Evolutionary conservation across 64 coral and sea anemone species (phyloP), one percentile per base, ranked within the genome.

Genomic region (Catalaphyllia jardinei): DNA sequence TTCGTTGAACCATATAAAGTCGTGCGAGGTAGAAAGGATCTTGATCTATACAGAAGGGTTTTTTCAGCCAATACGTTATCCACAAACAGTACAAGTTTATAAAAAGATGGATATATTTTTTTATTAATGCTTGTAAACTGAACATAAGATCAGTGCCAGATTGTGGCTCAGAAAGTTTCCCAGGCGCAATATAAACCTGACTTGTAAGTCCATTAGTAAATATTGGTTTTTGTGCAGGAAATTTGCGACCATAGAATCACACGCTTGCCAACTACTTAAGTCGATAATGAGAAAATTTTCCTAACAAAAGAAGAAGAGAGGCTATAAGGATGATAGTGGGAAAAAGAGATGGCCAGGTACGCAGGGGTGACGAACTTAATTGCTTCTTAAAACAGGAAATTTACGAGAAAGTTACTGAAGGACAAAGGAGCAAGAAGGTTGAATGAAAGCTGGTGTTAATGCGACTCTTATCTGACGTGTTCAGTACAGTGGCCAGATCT

Each of bases 221-320:
- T 85, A 85, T 85, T 85, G 81, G 81, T 85, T 85, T 85, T 85
- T 85, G 81, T 61, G 78, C 52, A 31, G 9, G 28, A 31, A 31
- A 61, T 7, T 42, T 15, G 52, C 14, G 29, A 61, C 52, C 31
- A 25, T 8, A 28, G 38, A 85, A 85, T 85, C 16, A 10, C 13
- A 50, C 61, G 35, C 38, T 46, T 22, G 35, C 35, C 31, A 83
- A 31, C 60, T 28, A 52, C 81, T 71, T 20, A 51, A 22, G 25
- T 69, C 62, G 35, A 11, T 42, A 85, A 85, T 85, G 63, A 67
- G 38, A 22, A 49, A 85, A 51, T 46, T 24, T 83, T 83, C 38
- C 29, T 52, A 85, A 85, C 31, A 69, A 85, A 15, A 42, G 61
- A 71, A 67, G 63, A 71, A 15, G 25, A 62, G 31, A 29, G 25